phyloP scores from a whole-genome alignment of 1,140 invertebrate genomes.

The Harpegnathos saltator region DNA sequence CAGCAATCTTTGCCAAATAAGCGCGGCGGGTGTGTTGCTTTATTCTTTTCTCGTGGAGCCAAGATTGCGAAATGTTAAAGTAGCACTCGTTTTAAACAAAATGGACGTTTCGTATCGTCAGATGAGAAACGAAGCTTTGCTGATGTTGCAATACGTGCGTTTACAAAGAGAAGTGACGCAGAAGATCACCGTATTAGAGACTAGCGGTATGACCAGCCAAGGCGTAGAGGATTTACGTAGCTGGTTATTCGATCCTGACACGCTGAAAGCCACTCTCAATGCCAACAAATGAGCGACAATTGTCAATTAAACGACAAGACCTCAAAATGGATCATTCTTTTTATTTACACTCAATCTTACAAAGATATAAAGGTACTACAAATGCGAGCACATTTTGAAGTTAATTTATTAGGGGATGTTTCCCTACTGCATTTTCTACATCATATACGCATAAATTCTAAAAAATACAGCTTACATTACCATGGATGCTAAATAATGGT shows the following conservation, averaged over 20 bases:
- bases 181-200: constrained; percentile 89
- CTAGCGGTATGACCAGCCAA: constrained; percentile 90
- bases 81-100: constrained; percentile 92
- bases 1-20: constrained; percentile 93
- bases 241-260: constrained; percentile 86
- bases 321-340: constrained; percentile 61
- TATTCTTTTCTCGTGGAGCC: constrained; percentile 92
- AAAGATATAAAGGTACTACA: constrained; percentile 74
- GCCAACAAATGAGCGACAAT: constrained; percentile 53
- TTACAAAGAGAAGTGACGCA: constrained; percentile 89
- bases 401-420: constrained; percentile 26
- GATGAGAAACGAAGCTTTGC: constrained; percentile 92
- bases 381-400: constrained; percentile 28
- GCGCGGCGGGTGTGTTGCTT: constrained; percentile 91
- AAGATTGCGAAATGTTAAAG: constrained; percentile 88
- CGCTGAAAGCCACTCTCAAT: constrained; percentile 66
- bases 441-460: neutral
- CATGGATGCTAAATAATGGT: neutral
- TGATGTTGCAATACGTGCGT: constrained; percentile 91
- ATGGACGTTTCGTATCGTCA: constrained; percentile 93
- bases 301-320: neutral
- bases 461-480: constrained; percentile 22
- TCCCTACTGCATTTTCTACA: neutral
- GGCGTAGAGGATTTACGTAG: constrained; percentile 89
- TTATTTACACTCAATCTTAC: constrained; percentile 78